These are phyloP conservation scores for Ceratosolen solmsi DNA, from an alignment of 1,140 invertebrate species.

Conservation along the genomic window DNA sequence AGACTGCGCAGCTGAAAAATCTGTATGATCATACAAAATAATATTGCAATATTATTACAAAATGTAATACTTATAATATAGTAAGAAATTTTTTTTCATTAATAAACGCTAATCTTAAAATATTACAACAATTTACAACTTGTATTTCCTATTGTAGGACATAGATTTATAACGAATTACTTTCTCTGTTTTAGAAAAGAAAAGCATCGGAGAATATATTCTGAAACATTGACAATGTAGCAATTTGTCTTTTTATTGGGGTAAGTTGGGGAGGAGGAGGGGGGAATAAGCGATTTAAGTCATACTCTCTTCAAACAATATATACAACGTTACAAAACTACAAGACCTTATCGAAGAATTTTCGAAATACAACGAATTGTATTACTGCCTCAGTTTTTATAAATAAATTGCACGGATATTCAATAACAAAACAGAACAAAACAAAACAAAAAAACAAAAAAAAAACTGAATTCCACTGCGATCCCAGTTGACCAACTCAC, in stretches of 20 bases:
- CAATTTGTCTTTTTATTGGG: not conserved
- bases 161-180: not conserved
- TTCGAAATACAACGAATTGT: not conserved
- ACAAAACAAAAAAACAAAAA: too few species aligned
- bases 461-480: too few species aligned
- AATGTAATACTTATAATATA: too few species aligned
- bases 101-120: not conserved
- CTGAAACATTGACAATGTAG: not conserved
- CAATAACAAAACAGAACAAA: too few species aligned
- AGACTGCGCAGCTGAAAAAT: too few species aligned
- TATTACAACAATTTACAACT: not conserved
- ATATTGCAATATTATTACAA: too few species aligned
- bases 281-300: not conserved
- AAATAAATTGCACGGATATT: too few species aligned
- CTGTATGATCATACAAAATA: too few species aligned
- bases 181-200: not conserved
- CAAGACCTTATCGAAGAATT: too few species aligned
- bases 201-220: not conserved
- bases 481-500: too few species aligned
- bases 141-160: not conserved
- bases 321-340: not conserved
- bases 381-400: not conserved
- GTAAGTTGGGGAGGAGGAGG: not conserved
- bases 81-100: too few species aligned
- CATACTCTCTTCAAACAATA: not conserved